Percentiles rank a stretch among this genome's conserved stretches.
These are phyloP conservation scores for Cervus canadensis DNA, from an alignment of 2,113 vertebrate genomes.

Conservation along the genomic window DNA sequence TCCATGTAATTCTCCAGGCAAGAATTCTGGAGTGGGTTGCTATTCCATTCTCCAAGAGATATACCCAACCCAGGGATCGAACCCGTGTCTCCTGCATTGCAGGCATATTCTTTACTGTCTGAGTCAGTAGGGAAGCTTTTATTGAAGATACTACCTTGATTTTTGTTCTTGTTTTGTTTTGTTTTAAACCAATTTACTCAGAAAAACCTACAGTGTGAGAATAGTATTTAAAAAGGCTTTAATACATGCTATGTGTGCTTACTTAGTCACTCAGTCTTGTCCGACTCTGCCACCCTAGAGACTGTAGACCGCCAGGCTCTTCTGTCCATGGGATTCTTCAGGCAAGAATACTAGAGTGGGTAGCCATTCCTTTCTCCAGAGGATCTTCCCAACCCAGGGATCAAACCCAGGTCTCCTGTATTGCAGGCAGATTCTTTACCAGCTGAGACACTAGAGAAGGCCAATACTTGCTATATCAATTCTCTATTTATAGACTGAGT, in stretches of 20 bases:
- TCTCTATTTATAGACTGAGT: background rate
- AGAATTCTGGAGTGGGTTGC: background rate
- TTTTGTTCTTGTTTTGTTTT: background rate
- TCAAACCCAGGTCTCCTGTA: background rate
- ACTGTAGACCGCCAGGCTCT: background rate
- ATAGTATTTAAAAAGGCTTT: background rate
- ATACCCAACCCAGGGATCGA: background rate
- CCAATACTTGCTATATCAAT: background rate
- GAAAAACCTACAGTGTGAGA: background rate
- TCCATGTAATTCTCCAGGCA: background rate
- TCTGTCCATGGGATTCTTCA: background rate
- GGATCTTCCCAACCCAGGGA: background rate
- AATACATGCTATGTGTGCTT: background rate
- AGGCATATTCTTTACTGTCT: background rate
- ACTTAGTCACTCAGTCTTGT: background rate
- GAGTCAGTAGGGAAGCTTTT: background rate
- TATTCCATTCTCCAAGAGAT: background rate
- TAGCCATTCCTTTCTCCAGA: background rate
- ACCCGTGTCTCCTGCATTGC: background rate
- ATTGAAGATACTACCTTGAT: background rate
- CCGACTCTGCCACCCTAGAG: background rate
- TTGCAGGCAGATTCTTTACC: background rate
- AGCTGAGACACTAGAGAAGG: background rate
- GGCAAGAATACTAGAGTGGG: background rate
- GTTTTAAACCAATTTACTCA: background rate